A percentile compares a stretch with the other conserved stretches of the same genome.
Evolutionary conservation across 2,113 vertebrate species (phyloP).

Genomic region (Oenanthe oenanthe): DNA sequence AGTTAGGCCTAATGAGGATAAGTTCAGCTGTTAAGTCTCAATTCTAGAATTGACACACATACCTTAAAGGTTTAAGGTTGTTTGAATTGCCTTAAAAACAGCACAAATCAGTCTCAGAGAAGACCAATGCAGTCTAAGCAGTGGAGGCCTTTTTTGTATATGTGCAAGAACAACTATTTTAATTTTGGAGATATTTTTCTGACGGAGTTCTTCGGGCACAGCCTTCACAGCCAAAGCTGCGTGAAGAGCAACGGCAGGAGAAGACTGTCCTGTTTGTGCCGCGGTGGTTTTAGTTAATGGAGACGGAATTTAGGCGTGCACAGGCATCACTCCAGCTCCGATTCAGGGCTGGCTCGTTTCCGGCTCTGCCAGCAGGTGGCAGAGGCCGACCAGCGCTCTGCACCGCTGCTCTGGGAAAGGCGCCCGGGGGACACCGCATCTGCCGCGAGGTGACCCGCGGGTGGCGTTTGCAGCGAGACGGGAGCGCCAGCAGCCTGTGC

Average conservation of each 20-base stretch:
- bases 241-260: not conserved
- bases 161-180: not conserved
- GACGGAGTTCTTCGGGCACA: not conserved
- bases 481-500: not conserved
- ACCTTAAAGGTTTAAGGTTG: not conserved
- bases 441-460: not conserved
- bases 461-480: not conserved
- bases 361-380: slow-evolving; percentile 47
- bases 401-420: not conserved
- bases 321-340: accelerated
- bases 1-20: not conserved
- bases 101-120: not conserved
- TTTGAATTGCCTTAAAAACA: not conserved
- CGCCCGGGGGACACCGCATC: accelerated
- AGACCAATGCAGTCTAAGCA: not conserved
- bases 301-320: accelerated
- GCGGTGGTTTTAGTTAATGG: not conserved
- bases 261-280: not conserved
- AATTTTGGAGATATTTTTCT: not conserved
- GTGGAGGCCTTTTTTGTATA: not conserved
- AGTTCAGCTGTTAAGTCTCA: not conserved
- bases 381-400: not conserved
- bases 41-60: not conserved
- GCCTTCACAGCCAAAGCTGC: not conserved
- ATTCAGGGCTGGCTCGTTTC: not conserved